Percentiles rank a stretch among this genome's conserved stretches.
phyloP scores from a whole-genome alignment of 2,888 invertebrate genomes.

The Orthosia incerta region DNA sequence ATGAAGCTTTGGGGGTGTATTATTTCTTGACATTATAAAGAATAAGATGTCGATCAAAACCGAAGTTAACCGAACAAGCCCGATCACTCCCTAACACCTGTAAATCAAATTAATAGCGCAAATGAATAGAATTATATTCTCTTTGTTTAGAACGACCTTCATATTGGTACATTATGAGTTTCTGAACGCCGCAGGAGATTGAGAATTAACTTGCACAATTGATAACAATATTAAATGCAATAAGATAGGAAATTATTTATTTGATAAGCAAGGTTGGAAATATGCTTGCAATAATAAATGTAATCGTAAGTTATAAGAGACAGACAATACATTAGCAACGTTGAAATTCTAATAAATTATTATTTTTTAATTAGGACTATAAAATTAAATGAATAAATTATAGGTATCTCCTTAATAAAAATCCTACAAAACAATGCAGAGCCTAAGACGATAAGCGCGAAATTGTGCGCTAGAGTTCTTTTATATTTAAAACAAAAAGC shows the following conservation, averaged over 20 bases:
- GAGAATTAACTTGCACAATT: slow-evolving; percentile 49
- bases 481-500: too few species aligned
- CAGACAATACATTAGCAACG: neutral
- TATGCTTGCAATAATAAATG: neutral
- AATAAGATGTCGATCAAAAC: neutral
- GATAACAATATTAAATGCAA: slow-evolving; percentile 50
- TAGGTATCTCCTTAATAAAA: too few species aligned
- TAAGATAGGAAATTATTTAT: slow-evolving; percentile 34
- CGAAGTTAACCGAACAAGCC: slow-evolving; percentile 48
- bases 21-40: neutral
- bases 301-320: neutral
- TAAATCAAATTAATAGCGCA: slow-evolving; percentile 58
- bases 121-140: slow-evolving; percentile 66
- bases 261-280: slow-evolving; percentile 44
- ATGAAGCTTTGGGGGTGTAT: too few species aligned
- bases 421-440: too few species aligned
- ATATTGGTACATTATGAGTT: slow-evolving; percentile 56
- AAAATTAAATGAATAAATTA: too few species aligned
- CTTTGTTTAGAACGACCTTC: slow-evolving; percentile 74
- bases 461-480: too few species aligned
- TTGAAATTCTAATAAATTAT: too few species aligned
- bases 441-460: too few species aligned
- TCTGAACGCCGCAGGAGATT: slow-evolving; percentile 45
- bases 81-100: slow-evolving; percentile 60
- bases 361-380: too few species aligned